Conservation (phyloP, 2,888 invertebrate genomes). For the Papilio protenor region DNA sequence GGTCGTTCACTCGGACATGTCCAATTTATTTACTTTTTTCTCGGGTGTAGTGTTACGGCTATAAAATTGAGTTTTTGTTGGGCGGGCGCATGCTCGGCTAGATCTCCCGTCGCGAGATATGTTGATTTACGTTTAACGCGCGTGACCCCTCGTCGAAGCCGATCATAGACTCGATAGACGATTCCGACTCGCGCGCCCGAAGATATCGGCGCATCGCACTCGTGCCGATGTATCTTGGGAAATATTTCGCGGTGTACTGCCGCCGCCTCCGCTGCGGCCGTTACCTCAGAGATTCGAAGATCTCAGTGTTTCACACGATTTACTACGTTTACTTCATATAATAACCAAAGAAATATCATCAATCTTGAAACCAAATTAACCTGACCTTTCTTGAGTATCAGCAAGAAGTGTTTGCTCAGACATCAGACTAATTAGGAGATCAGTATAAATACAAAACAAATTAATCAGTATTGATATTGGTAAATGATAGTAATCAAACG, state of each 20-base stretch:
- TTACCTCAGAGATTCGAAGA: slow-evolving; percentile 73
- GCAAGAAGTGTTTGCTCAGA: background rate
- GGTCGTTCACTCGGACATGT: slow-evolving; percentile 72
- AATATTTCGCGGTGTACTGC: slow-evolving; percentile 76
- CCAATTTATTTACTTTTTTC: slow-evolving; percentile 80
- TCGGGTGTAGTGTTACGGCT: slow-evolving; percentile 79
- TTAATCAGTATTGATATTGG: too few relatives aligned
- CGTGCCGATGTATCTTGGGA: slow-evolving; percentile 81
- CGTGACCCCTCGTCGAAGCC: slow-evolving; percentile 81
- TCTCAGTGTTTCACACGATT: slow-evolving; percentile 77
- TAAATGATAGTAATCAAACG: too few relatives aligned
- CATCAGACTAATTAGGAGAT: background rate
- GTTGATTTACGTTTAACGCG: slow-evolving; percentile 84
- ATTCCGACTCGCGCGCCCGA: slow-evolving; percentile 75
- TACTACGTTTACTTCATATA: slow-evolving; percentile 50
- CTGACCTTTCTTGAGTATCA: background rate
- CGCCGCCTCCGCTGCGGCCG: slow-evolving; percentile 56
- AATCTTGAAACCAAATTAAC: background rate
- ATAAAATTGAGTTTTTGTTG: slow-evolving; percentile 82
- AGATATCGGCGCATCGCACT: slow-evolving; percentile 82
- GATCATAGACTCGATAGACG: slow-evolving; percentile 83
- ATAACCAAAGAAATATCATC: slow-evolving; percentile 39
- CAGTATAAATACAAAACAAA: too few relatives aligned
- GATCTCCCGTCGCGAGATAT: slow-evolving; percentile 84
- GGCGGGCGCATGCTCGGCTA: slow-evolving; percentile 76